Conservation (phyloP, 2,888 invertebrate genomes). For the Pollenia labialis region DNA sequence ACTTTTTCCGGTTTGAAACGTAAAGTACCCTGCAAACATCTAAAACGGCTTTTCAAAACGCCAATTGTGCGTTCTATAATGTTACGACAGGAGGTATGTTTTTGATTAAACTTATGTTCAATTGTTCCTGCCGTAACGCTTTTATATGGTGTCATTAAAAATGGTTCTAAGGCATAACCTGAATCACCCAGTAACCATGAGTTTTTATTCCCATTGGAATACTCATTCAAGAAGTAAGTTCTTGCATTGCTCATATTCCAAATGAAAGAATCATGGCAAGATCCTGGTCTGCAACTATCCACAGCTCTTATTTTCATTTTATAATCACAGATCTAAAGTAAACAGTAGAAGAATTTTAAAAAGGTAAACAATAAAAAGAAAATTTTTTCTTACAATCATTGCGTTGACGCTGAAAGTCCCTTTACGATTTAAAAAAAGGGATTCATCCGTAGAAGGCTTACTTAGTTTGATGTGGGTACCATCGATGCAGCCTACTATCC, state of each 20-base stretch:
- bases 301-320: too few relatives aligned
- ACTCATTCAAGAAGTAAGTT: neutral
- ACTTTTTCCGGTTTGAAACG: constrained; percentile 16
- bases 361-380: too few relatives aligned
- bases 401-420: neutral
- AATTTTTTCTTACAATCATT: too few relatives aligned
- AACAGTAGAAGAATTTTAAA: neutral
- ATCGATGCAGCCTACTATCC: too few relatives aligned
- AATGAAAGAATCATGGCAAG: constrained; percentile 31
- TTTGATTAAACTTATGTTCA: too few relatives aligned
- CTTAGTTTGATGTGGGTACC: too few relatives aligned
- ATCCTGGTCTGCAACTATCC: neutral
- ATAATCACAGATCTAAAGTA: neutral
- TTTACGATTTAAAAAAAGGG: neutral
- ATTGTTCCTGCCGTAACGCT: too few relatives aligned
- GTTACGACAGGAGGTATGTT: too few relatives aligned
- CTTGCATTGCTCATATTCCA: constrained; percentile 28
- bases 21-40: neutral
- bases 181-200: constrained; percentile 10
- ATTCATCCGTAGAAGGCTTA: too few relatives aligned
- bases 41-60: neutral
- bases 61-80: too few relatives aligned
- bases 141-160: too few relatives aligned
- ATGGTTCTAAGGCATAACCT: neutral
- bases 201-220: constrained; percentile 10